Evolutionary conservation across 2,797 vertebrate genomes (phyloP), one percentile per base, ranked within the genome.

Genomic region (Acipenser transmontanus): DNA sequence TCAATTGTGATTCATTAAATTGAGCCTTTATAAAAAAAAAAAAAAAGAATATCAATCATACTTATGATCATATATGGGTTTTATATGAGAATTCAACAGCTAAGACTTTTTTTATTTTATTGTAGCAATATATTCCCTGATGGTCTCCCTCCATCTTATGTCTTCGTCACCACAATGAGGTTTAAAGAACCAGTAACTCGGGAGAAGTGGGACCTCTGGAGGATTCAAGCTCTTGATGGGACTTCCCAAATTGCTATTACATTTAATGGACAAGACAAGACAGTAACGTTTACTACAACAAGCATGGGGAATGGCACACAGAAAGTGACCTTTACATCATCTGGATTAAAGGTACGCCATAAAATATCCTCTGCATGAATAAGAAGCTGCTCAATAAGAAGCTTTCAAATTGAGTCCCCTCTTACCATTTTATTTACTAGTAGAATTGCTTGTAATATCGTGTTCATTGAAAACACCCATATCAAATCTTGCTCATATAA

Each of bases 111-210:
- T 34, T 34, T 47, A 67, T 71, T 8, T 77, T 71, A 74, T 69
- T 71, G 61, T 75, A 94, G 93, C 71, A 81, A 90, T 69, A 86
- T 94, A 67, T 93, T 94, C 77, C 92, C 93, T 60, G 91, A 94
- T 85, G 93, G 93, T 34, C 87, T 94, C 63, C 93, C 93, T 73
- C 92, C 92, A 60, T 90, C 92, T 1, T 94, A 93, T 65, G 90
- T 94, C 60, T 92, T 93, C 76, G 91, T 94, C 72, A 89, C 92
- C 56, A 94, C 91, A 50, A 83, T 92, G 73, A 85, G 90, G 69
- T 87, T 94, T 82, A 93, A 91, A 73, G 86, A 49, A 17, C 79
- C 81, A 7, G 66, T 68, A 61, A 77, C 91, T 2, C 89, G 83
- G 70, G 89, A 92, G 81, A 87, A 86, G 0, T 91, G 93, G 83